Conservation (phyloP, 2,888 invertebrate species). For the Diarsia mendica region DNA sequence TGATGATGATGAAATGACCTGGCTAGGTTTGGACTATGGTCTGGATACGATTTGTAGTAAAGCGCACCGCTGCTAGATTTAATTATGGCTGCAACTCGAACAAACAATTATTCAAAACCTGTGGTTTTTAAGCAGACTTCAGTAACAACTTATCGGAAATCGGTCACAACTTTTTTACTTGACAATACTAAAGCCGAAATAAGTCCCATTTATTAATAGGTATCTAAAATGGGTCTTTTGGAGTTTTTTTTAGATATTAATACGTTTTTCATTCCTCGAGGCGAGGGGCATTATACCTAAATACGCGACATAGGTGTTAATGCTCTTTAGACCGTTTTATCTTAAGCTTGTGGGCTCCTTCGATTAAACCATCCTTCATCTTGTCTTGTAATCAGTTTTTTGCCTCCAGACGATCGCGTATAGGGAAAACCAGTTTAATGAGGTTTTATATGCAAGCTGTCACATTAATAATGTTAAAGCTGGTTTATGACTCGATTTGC, state of each 20-base stretch:
- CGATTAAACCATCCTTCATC: neutral
- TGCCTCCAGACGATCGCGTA: neutral
- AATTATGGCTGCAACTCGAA: too few relatives aligned
- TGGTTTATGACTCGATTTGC: neutral
- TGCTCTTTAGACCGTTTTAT: neutral
- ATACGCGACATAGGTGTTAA: neutral
- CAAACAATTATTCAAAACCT: too few relatives aligned
- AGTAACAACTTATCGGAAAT: too few relatives aligned
- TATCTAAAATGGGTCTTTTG: too few relatives aligned
- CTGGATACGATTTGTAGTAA: too few relatives aligned
- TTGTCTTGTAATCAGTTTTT: neutral
- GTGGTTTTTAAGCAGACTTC: too few relatives aligned
- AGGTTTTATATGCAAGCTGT: slow-evolving; percentile 1
- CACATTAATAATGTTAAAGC: neutral
- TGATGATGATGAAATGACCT: too few relatives aligned
- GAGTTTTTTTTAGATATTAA: neutral
- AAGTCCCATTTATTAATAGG: neutral
- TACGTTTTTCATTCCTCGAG: neutral
- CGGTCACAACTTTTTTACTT: too few relatives aligned
- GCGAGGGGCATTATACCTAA: neutral
- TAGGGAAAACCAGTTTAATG: slow-evolving; percentile 18
- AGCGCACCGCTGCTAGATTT: too few relatives aligned
- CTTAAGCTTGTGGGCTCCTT: neutral
- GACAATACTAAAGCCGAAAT: neutral
- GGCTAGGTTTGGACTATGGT: too few relatives aligned